Conservation (phyloP, 2,113 vertebrate genomes). For the Peromyscus polionotus region DNA sequence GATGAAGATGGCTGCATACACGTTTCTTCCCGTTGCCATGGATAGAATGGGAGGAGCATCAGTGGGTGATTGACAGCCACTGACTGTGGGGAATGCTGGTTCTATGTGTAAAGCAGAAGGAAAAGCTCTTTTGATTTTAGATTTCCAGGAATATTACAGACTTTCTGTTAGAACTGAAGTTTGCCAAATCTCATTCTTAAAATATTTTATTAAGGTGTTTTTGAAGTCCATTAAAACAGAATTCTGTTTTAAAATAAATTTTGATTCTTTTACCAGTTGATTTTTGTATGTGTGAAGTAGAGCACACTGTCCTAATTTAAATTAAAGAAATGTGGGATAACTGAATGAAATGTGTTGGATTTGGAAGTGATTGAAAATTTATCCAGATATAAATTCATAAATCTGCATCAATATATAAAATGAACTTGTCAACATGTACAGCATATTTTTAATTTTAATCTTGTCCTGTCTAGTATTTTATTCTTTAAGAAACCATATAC, state of each 20-base stretch:
- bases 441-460: not conserved
- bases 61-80: not conserved
- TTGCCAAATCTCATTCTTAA: conserved; percentile 12
- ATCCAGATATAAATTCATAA: conserved; percentile 29
- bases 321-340: conserved; percentile 4
- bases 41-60: not conserved
- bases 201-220: conserved; percentile 5
- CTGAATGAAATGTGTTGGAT: conserved; percentile 18
- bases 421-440: conserved; percentile 36
- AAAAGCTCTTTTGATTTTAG: not conserved
- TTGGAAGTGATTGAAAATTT: not conserved
- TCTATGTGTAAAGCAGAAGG: not conserved
- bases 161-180: not conserved
- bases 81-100: not conserved
- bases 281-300: not conserved
- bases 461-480: not conserved
- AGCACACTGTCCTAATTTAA: not conserved
- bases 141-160: not conserved
- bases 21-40: not conserved
- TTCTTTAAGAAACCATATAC: conserved; percentile 22
- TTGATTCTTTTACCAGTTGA: conserved; percentile 19
- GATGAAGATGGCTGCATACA: not conserved
- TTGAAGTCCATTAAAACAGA: not conserved
- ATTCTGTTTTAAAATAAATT: not conserved
- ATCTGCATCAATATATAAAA: not conserved